Evolutionary conservation across 2,888 invertebrate genomes (phyloP).

Genomic region (Phasia obesa): DNA sequence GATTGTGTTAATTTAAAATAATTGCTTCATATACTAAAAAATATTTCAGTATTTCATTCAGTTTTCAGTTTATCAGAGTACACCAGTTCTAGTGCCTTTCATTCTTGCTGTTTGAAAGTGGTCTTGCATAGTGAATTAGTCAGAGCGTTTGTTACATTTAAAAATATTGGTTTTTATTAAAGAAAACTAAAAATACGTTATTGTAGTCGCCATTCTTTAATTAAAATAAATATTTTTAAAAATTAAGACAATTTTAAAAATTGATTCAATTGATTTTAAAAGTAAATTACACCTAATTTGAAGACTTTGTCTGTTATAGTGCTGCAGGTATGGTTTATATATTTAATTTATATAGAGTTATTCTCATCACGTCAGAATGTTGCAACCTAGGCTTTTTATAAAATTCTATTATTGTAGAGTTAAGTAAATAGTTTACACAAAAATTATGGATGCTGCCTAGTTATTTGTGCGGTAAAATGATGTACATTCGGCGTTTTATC

Average conservation of each 20-base stretch:
- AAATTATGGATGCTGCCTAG: too few relatives aligned
- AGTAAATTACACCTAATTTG: too few relatives aligned
- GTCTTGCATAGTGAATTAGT: conserved; percentile 8
- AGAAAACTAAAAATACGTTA: background rate
- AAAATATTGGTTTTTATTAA: conserved; percentile 36
- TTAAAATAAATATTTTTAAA: background rate
- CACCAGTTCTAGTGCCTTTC: conserved; percentile 43
- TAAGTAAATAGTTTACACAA: too few relatives aligned
- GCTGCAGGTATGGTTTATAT: too few relatives aligned
- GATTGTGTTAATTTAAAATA: conserved; percentile 73
- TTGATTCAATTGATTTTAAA: background rate
- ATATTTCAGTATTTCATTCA: conserved; percentile 54
- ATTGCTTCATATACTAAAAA: conserved; percentile 71
- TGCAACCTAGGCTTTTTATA: too few relatives aligned
- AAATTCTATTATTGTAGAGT: too few relatives aligned
- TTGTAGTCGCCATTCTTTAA: background rate
- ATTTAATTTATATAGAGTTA: too few relatives aligned
- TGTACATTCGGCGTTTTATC: too few relatives aligned
- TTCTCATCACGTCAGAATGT: too few relatives aligned
- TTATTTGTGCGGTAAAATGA: too few relatives aligned
- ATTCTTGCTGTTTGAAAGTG: background rate
- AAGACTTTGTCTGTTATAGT: too few relatives aligned
- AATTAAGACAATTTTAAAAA: background rate
- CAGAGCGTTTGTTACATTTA: conserved; percentile 19
- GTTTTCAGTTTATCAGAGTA: conserved; percentile 39